A percentile compares a stretch with the other conserved stretches of the same genome.
Evolutionary conservation across 2,113 vertebrate species (phyloP).

Genomic region (Numenius arquata): DNA sequence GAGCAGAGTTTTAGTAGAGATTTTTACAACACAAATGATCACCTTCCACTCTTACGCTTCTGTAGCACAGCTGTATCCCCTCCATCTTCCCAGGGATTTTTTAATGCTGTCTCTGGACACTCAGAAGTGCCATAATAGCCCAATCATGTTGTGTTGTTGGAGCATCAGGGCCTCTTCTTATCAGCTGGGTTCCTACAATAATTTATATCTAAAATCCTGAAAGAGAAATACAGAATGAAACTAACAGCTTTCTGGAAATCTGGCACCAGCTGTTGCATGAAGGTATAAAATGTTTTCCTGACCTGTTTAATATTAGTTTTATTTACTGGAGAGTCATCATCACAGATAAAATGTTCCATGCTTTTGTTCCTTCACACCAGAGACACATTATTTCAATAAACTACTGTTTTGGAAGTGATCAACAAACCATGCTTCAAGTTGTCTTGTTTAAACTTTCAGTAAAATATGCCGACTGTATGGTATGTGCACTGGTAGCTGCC

Average conservation of each 20-base stretch:
- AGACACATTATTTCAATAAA: background rate
- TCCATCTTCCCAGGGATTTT: background rate
- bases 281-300: background rate
- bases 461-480: background rate
- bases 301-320: background rate
- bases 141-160: slow-evolving; percentile 74
- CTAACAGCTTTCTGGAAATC: background rate
- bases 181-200: slow-evolving; percentile 85
- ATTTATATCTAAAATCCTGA: slow-evolving; percentile 79
- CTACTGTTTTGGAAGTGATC: background rate
- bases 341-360: background rate
- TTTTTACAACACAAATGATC: background rate
- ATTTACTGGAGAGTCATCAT: background rate
- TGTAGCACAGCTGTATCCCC: background rate
- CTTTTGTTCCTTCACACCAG: background rate
- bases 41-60: background rate
- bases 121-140: slow-evolving; percentile 77
- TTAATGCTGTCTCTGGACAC: slow-evolving; percentile 33
- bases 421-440: background rate
- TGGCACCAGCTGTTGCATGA: background rate
- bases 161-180: slow-evolving; percentile 83
- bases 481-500: background rate
- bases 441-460: background rate
- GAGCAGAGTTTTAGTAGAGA: background rate
- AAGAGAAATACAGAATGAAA: background rate